phyloP scores from a whole-genome alignment of 1,140 invertebrate species.

The Megathymus violae region DNA sequence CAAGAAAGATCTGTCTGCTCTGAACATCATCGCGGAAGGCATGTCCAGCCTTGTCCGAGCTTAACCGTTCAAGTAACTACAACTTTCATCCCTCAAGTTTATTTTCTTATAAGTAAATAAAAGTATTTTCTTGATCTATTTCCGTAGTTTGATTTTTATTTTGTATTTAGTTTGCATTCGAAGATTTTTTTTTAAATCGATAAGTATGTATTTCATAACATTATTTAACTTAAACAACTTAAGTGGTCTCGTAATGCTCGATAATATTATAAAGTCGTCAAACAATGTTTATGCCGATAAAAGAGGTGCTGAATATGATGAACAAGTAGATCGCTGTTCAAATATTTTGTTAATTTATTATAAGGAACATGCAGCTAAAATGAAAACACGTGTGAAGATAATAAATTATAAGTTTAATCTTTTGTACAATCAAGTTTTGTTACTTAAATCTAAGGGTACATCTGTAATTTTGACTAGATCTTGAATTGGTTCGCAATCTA shows the following conservation, averaged over 20 bases:
- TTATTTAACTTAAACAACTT: not conserved
- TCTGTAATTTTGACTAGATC: constrained; percentile 69
- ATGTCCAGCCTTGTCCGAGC: constrained; percentile 81
- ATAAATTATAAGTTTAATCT: constrained; percentile 43
- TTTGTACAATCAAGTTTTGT: constrained; percentile 62
- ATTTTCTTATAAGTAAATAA: constrained; percentile 16
- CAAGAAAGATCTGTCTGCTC: constrained; percentile 89
- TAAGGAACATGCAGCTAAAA: not conserved
- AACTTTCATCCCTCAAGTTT: not conserved
- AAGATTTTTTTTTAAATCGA: too few species aligned
- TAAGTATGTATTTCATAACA: not conserved
- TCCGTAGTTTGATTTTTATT: not conserved
- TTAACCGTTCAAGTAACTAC: constrained; percentile 37
- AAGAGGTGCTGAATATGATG: constrained; percentile 20
- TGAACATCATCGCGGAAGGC: constrained; percentile 92
- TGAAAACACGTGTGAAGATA: constrained; percentile 9
- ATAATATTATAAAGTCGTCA: constrained; percentile 17
- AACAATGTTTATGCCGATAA: constrained; percentile 32
- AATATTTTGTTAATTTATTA: constrained; percentile 6
- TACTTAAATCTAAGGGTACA: constrained; percentile 81
- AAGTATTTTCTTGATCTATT: not conserved
- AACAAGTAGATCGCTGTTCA: constrained; percentile 24
- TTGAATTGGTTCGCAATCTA: constrained; percentile 63
- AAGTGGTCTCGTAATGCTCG: constrained; percentile 9
- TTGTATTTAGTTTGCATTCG: too few species aligned